Evolutionary conservation across 2,888 invertebrate species (phyloP).

Genomic region (Epinotia bilunana): DNA sequence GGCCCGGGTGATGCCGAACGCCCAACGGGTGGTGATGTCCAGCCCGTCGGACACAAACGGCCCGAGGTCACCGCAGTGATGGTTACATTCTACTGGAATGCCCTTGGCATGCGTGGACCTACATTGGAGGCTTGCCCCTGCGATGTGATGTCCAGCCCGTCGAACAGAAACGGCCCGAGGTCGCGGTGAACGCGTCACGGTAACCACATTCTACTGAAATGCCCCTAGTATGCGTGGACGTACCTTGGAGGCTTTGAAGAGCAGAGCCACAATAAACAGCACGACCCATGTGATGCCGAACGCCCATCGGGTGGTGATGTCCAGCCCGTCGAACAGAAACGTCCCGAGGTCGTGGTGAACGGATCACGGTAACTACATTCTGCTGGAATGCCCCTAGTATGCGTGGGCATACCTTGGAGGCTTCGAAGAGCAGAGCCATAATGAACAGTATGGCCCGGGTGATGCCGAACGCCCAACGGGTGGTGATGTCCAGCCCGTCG

Average conservation of each 20-base stretch:
- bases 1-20: constrained; percentile 85
- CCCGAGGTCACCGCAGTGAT: too few species aligned
- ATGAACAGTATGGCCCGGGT: constrained; percentile 85
- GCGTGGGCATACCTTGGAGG: constrained; percentile 70
- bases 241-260: constrained; percentile 81
- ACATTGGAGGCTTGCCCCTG: too few species aligned
- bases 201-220: too few species aligned
- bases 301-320: constrained; percentile 79
- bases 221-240: neutral
- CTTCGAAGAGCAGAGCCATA: constrained; percentile 86
- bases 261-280: constrained; percentile 83
- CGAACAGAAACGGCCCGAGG: too few species aligned
- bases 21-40: constrained; percentile 75
- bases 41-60: too few species aligned
- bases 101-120: too few species aligned
- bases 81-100: too few species aligned
- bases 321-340: constrained; percentile 86
- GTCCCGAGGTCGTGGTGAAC: constrained; percentile 80
- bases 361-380: too few species aligned
- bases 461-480: constrained; percentile 81
- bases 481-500: too few species aligned
- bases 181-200: too few species aligned
- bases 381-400: too few species aligned
- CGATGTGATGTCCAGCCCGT: too few species aligned
- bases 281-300: constrained; percentile 85